phyloP scores from a whole-genome alignment of 2,797 vertebrate species.

The Crenuchus spilurus region DNA sequence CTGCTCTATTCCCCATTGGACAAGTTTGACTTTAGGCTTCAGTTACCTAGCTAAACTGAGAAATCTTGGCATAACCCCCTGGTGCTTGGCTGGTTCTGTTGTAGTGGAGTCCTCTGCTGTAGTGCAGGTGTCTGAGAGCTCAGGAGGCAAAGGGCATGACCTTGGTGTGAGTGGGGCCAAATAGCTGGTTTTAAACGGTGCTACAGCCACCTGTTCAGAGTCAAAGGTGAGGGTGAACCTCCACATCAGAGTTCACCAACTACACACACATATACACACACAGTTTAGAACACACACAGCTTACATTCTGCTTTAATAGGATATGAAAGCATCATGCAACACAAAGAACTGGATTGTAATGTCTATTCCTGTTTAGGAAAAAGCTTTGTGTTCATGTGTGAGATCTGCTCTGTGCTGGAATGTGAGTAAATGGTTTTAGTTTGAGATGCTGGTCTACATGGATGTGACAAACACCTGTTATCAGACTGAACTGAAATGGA shows the following conservation, averaged over 20 bases:
- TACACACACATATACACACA: constrained; percentile 47
- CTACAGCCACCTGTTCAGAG: constrained; percentile 62
- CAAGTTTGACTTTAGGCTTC: no score
- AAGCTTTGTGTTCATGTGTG: neutral
- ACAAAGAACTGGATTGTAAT: neutral
- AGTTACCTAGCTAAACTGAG: no score
- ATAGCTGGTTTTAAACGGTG: constrained; percentile 59
- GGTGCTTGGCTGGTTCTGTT: constrained; percentile 29
- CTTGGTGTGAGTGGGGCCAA: constrained; percentile 59
- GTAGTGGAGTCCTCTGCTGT: constrained; percentile 20
- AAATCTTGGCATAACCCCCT: no score
- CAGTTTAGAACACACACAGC: constrained; percentile 3
- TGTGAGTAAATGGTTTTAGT: neutral
- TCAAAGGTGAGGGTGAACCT: constrained; percentile 48
- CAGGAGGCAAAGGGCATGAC: constrained; percentile 25
- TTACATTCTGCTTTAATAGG: neutral
- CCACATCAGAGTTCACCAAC: constrained; percentile 48
- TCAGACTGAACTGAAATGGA: neutral
- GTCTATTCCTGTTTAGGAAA: neutral
- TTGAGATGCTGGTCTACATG: neutral
- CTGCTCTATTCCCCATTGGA: no score
- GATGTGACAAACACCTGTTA: neutral
- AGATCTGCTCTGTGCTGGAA: neutral
- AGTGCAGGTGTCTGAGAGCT: constrained; percentile 65
- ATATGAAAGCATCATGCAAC: no score